Evolutionary conservation across 1,140 invertebrate genomes (phyloP).

Genomic region (Portunus trituberculatus): DNA sequence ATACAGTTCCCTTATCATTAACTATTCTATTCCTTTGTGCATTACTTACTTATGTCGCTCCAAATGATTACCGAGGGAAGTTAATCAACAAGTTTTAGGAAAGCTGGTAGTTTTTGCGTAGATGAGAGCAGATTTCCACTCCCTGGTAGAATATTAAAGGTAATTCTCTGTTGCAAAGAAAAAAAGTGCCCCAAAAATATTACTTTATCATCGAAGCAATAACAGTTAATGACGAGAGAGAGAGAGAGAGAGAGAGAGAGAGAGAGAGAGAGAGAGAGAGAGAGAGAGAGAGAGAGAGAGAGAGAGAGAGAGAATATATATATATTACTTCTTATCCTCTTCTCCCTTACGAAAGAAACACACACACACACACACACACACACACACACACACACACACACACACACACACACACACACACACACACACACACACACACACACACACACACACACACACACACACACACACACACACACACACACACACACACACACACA

Average conservation of each 20-base stretch:
- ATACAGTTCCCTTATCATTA: no score
- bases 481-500: no score
- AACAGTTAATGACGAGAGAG: neutral
- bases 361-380: conserved; percentile 41
- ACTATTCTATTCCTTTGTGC: no score
- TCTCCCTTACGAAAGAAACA: neutral
- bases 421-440: conserved; percentile 17
- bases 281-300: conserved; percentile 41
- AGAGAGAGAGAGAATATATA: conserved; percentile 16
- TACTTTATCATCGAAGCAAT: neutral
- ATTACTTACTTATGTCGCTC: no score
- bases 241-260: conserved; percentile 36
- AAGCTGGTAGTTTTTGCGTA: no score
- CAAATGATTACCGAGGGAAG: no score
- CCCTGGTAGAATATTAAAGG: no score
- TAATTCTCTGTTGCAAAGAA: no score
- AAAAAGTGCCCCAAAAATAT: neutral
- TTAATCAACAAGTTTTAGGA: no score
- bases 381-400: conserved; percentile 40
- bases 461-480: no score
- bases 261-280: conserved; percentile 41
- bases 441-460: no score
- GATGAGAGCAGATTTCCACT: no score
- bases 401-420: conserved; percentile 35
- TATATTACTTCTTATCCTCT: neutral